Conservation (phyloP, 2,888 invertebrate genomes). For the Eristalinus sepulchralis region DNA sequence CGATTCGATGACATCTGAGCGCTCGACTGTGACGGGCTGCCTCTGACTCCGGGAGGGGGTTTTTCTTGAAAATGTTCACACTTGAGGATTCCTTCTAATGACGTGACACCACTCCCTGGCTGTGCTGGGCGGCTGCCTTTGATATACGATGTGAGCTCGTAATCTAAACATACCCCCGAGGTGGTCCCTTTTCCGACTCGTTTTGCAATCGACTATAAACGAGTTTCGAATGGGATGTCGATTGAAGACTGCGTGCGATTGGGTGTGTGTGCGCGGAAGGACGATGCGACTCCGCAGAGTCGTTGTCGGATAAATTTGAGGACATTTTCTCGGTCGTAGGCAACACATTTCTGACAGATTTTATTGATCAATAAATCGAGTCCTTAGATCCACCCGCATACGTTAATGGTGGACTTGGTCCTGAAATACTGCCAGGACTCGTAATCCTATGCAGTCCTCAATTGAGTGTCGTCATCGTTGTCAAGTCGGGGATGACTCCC, state of each 20-base stretch:
- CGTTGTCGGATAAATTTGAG: not conserved
- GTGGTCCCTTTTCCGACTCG: slow-evolving; percentile 17
- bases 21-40: slow-evolving; percentile 50
- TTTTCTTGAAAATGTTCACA: slow-evolving; percentile 53
- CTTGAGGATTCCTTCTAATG: slow-evolving; percentile 62
- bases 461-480: slow-evolving; percentile 28
- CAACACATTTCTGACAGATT: slow-evolving; percentile 30
- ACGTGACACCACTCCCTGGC: slow-evolving; percentile 51
- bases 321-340: not conserved
- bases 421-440: slow-evolving; percentile 52
- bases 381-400: slow-evolving; percentile 31
- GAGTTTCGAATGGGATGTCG: slow-evolving; percentile 29
- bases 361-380: slow-evolving; percentile 60
- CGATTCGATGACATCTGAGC: slow-evolving; percentile 60
- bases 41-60: not conserved
- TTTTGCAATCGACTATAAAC: not conserved
- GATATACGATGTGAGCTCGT: slow-evolving; percentile 40
- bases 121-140: slow-evolving; percentile 50
- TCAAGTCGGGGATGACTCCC: slow-evolving; percentile 30
- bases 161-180: slow-evolving; percentile 36
- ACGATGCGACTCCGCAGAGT: slow-evolving; percentile 1
- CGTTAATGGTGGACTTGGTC: slow-evolving; percentile 28
- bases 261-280: not conserved
- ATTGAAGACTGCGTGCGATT: not conserved
- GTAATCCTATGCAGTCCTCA: slow-evolving; percentile 36